Evolutionary conservation across 1,140 invertebrate genomes (phyloP).

Genomic region (Coenobita brevimanus): DNA sequence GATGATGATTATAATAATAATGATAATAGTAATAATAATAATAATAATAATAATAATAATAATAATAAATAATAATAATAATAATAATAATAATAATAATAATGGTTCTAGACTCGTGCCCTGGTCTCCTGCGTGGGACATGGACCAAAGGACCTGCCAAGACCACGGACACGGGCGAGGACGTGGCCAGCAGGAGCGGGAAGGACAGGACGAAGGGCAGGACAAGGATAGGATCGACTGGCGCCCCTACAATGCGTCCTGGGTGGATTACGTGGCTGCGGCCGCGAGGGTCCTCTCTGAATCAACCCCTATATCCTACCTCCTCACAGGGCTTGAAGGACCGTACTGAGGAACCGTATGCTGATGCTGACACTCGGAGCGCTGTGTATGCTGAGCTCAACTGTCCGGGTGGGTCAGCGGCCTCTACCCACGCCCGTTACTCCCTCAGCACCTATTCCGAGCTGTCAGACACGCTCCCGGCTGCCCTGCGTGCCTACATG

Average conservation of each 20-base stretch:
- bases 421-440: constrained; percentile 54
- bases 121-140: constrained; percentile 51
- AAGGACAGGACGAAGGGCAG: background rate
- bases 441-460: constrained; percentile 71
- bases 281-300: constrained; percentile 58
- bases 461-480: constrained; percentile 69
- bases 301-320: constrained; percentile 59
- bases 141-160: constrained; percentile 54
- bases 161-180: constrained; percentile 19
- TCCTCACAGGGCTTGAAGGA: constrained; percentile 68
- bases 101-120: constrained; percentile 60
- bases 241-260: constrained; percentile 29
- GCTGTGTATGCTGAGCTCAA: constrained; percentile 71
- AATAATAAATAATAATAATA: no score
- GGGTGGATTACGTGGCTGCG: constrained; percentile 68
- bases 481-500: constrained; percentile 58
- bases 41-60: no score
- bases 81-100: no score
- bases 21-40: no score
- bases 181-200: background rate
- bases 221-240: background rate
- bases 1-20: no score
- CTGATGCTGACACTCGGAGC: constrained; percentile 69
- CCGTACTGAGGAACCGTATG: constrained; percentile 70
- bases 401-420: constrained; percentile 56